Base-by-base conservation (phyloP, 2,888 invertebrate genomes). In the Boloria euphrosyne region DNA sequence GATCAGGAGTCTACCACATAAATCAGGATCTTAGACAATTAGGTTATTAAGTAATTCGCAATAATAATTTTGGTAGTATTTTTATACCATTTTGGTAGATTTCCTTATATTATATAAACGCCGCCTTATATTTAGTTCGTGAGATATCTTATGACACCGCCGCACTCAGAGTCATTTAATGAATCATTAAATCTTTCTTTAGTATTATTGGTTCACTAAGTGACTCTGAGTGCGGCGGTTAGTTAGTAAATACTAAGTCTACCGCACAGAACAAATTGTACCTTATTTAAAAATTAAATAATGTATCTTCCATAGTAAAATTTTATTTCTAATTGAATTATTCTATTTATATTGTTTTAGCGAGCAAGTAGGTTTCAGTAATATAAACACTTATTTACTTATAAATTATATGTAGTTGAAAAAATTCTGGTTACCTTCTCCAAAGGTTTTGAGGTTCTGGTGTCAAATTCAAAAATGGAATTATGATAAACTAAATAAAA, bases 111-210 rank as follows among this genome's bases (percentile, higher is more conserved):
- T 17, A 44, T 31, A 31, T 38, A 2, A 38, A 38, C 46, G 7
- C 57, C 57, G 57, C 57, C 57, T 57, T 57, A 55, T 4, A 22
- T 22, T 50, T 50, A 50, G 13, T 22, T 50, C 22, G 22, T 57
- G 44, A 22, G 22, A 57, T 57, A 44, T 13, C 14, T 55, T 18
- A 55, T 55, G 55, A 55, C 55, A 38, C n/a, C n/a, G n/a, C n/a
- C n/a, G n/a, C n/a, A n/a, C n/a, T n/a, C n/a, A n/a, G n/a, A n/a
- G n/a, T n/a, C n/a, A n/a, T n/a, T n/a, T n/a, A n/a, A n/a, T n/a
- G n/a, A n/a, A n/a, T n/a, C n/a, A n/a, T n/a, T n/a, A n/a, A n/a
- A n/a, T n/a, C n/a, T n/a, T n/a, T n/a, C n/a, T n/a, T n/a, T n/a
- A n/a, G n/a, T n/a, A n/a, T n/a, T n/a, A n/a, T n/a, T n/a, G n/a